Base-by-base conservation (phyloP, 2,888 invertebrate genomes). In the Lordiphosa fenestrarum region DNA sequence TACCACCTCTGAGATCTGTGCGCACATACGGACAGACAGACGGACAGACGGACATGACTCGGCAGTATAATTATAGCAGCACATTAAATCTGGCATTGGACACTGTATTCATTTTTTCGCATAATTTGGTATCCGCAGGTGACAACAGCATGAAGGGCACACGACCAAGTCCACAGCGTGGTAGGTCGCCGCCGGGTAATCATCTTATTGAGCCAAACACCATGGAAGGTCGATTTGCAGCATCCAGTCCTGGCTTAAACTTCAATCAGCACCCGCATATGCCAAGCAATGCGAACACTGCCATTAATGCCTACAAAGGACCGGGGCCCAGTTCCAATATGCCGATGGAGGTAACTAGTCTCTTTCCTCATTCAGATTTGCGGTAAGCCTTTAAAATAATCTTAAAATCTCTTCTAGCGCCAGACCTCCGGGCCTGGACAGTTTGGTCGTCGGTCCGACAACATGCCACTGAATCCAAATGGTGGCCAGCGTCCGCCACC, bases 401-500 rank as follows among this genome's bases (percentile, higher is more conserved):
- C 35, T 21, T 25, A 10, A 19, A n/a, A 23, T 39, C n/a, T 9
- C 54, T 25, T 12, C 40, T 38, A 82, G 78, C 74, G 81, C 10
- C 85, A 85, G 51, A 73, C 78, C 63, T 76, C 83, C 46, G 83
- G 74, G 19, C 53, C 72, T n/a, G 67, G 62, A 15, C 86, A 86
- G 19, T 88, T 88, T 71, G 90, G 90, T 68, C 90, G 90, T 19
- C 90, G 92, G 25, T 89, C 91, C 1, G 93, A 93, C 75, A 93
- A 93, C 84, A 91, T 93, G 56, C 93, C 93, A 40, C 86, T 93
- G 38, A 93, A 93, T 88, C 93, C 93, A 0, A 93, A 93, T 73
- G 92, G 92, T 75, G 86, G 92, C 70, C 87, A 80, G 67, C 86
- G 89, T 90, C 91, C 89, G 77, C 91, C 88, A 87, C 93, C 86